A percentile compares a stretch with the other conserved stretches of the same genome.
Evolutionary conservation across 1,140 invertebrate species (phyloP).

Genomic region (Drosophila auraria): DNA sequence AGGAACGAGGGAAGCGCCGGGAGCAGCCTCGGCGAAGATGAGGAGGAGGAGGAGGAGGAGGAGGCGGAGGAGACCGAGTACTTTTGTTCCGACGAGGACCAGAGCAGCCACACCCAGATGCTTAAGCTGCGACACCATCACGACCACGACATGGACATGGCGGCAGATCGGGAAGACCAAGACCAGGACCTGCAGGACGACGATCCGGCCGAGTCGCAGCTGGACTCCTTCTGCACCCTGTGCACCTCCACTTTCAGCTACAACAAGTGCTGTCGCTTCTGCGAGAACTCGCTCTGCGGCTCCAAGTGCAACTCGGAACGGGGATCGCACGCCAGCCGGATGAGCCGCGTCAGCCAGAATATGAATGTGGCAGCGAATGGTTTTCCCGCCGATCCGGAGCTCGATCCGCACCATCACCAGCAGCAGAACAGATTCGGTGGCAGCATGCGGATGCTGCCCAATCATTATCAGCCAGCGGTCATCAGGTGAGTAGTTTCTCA

Average conservation of each 20-base stretch:
- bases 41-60: slow-evolving; percentile 39
- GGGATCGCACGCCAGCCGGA: slow-evolving; percentile 64
- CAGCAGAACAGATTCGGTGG: slow-evolving; percentile 42
- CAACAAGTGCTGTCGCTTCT: slow-evolving; percentile 78
- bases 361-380: slow-evolving; percentile 10
- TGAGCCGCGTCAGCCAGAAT: slow-evolving; percentile 49
- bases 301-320: slow-evolving; percentile 81
- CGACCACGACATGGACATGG: slow-evolving; percentile 23
- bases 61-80: slow-evolving; percentile 67
- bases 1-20: slow-evolving; percentile 42
- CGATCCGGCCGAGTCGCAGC: slow-evolving; percentile 57
- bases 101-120: slow-evolving; percentile 60
- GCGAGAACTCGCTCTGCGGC: slow-evolving; percentile 77
- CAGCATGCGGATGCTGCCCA: slow-evolving; percentile 43
- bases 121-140: slow-evolving; percentile 41
- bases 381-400: slow-evolving; percentile 22
- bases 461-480: slow-evolving; percentile 45
- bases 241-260: slow-evolving; percentile 84
- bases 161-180: slow-evolving; percentile 24
- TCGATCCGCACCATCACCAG: slow-evolving; percentile 30
- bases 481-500: slow-evolving; percentile 51
- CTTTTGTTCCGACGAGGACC: slow-evolving; percentile 78
- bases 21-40: slow-evolving; percentile 64
- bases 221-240: slow-evolving; percentile 83
- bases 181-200: slow-evolving; percentile 13